A percentile compares a stretch with the other conserved stretches of the same genome.
Evolutionary conservation across 2,888 invertebrate species (phyloP).

Genomic region (Flexamia atlantica): DNA sequence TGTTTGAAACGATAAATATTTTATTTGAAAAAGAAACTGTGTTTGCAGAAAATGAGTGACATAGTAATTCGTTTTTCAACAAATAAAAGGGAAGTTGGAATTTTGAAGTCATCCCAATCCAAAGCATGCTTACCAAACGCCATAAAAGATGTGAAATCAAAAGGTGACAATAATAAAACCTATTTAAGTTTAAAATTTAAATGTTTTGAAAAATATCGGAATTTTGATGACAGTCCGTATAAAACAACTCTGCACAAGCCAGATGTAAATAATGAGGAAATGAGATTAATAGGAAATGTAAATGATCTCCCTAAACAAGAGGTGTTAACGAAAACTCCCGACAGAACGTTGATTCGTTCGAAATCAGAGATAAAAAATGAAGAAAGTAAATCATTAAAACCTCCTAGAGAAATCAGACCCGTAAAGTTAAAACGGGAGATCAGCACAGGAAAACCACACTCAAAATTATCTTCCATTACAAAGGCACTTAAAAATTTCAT

Average conservation of each 20-base stretch:
- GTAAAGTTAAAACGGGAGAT: neutral
- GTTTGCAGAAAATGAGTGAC: neutral
- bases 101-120: neutral
- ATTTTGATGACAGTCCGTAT: neutral
- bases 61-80: neutral
- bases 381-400: too few species aligned
- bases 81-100: constrained; percentile 13
- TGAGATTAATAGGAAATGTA: neutral
- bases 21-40: too few species aligned
- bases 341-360: too few species aligned
- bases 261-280: neutral
- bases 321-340: too few species aligned
- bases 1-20: too few species aligned
- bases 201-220: neutral
- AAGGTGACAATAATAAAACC: neutral
- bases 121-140: neutral
- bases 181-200: constrained; percentile 8
- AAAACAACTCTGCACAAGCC: neutral
- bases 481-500: neutral
- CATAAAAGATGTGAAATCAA: neutral
- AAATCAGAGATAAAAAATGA: too few species aligned
- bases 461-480: neutral
- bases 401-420: neutral
- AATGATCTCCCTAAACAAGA: too few species aligned
- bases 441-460: neutral